Evolutionary conservation across 2,113 vertebrate genomes (phyloP).

Genomic region (Corydoras sp.): DNA sequence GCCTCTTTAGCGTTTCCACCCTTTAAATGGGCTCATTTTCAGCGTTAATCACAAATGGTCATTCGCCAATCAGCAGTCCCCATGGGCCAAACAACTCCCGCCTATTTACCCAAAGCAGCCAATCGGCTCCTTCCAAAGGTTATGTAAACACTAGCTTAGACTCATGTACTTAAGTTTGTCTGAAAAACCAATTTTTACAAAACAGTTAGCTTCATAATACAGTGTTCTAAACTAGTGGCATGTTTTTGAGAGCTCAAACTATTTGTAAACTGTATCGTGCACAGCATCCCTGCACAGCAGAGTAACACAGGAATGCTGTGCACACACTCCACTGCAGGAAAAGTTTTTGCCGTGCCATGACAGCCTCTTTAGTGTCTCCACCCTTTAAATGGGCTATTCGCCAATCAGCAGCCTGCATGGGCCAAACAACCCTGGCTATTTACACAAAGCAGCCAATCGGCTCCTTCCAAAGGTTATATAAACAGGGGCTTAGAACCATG

Average conservation of each 20-base stretch:
- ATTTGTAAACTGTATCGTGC: no score
- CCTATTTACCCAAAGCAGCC: no score
- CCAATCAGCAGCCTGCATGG: conserved; percentile 33
- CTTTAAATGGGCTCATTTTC: conserved; percentile 39
- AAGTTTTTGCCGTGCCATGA: conserved; percentile 32
- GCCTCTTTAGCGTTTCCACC: conserved; percentile 28
- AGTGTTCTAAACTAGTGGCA: background rate
- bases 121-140: no score
- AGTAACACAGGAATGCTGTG: no score
- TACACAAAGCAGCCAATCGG: no score
- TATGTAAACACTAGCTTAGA: no score
- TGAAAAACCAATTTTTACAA: no score
- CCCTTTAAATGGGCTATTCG: conserved; percentile 39
- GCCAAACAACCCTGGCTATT: no score
- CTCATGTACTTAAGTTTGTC: no score
- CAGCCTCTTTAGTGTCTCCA: conserved; percentile 23
- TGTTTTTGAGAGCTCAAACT: background rate
- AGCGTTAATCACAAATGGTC: conserved; percentile 37
- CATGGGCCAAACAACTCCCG: no score
- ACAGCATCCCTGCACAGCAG: no score
- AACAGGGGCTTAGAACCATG: conserved; percentile 53
- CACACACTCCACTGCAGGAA: background rate
- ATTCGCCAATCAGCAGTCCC: conserved; percentile 35
- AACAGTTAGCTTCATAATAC: conserved; percentile 10
- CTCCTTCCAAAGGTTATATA: no score